Conservation (phyloP, 2,888 invertebrate genomes). For the Phrixothrix hirtus region DNA sequence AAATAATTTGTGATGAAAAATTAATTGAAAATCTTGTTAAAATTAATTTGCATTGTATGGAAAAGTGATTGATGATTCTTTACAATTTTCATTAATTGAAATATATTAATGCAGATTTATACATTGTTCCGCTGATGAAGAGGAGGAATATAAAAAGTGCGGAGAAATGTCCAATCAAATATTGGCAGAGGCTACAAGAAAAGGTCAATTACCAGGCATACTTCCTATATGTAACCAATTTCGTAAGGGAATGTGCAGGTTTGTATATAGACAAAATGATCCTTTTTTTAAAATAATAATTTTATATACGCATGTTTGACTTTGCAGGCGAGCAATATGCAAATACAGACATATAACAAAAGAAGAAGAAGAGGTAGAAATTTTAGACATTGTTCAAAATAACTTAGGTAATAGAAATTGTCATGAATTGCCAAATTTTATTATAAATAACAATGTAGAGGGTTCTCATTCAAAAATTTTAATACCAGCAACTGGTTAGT, state of each 20-base stretch:
- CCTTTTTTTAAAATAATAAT: too few relatives aligned
- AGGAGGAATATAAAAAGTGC: conserved; percentile 71
- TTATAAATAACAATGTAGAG: conserved; percentile 21
- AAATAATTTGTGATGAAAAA: too few relatives aligned
- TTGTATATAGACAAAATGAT: too few relatives aligned
- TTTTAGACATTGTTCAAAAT: conserved; percentile 49
- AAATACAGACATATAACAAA: conserved; percentile 54
- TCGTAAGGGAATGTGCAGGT: conserved; percentile 58
- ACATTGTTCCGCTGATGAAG: conserved; percentile 77
- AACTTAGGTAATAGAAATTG: conserved; percentile 35
- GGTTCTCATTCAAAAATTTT: conserved; percentile 18
- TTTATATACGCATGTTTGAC: neutral
- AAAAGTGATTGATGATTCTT: too few relatives aligned
- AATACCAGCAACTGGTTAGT: conserved; percentile 12
- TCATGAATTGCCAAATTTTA: conserved; percentile 21
- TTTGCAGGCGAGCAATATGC: conserved; percentile 45
- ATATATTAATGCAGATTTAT: conserved; percentile 62
- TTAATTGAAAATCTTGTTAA: too few relatives aligned
- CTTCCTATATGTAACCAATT: conserved; percentile 60
- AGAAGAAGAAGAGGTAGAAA: conserved; percentile 54
- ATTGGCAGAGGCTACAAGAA: conserved; percentile 54
- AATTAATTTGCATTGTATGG: too few relatives aligned
- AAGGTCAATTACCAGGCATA: conserved; percentile 52
- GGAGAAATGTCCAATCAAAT: conserved; percentile 71
- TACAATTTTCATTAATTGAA: neutral